These are phyloP conservation scores for Luffia ferchaultella DNA, from an alignment of 2,888 invertebrate species.

Conservation along the genomic window DNA sequence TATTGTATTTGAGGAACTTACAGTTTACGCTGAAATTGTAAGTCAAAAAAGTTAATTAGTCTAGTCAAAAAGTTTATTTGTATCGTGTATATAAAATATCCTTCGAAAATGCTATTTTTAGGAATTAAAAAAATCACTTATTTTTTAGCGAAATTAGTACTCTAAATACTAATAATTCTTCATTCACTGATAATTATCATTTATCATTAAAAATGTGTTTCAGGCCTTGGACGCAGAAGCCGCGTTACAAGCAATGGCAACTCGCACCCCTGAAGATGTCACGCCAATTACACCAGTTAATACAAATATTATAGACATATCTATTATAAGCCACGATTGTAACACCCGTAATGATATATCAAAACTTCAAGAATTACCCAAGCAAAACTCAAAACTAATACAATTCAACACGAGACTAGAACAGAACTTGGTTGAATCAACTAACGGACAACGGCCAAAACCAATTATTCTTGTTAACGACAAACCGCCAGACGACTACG, in stretches of 20 bases:
- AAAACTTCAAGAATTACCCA: slow-evolving; percentile 25
- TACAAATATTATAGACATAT: slow-evolving; percentile 36
- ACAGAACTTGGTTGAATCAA: slow-evolving; percentile 14
- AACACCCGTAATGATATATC: slow-evolving; percentile 26
- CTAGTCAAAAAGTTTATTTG: too few species aligned
- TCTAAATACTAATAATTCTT: too few species aligned
- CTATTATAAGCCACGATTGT: slow-evolving; percentile 29
- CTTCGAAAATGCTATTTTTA: too few species aligned
- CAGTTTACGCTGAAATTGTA: too few species aligned
- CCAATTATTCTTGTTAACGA: slow-evolving; percentile 54
- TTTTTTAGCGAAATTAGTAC: too few species aligned
- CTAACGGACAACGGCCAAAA: slow-evolving; percentile 25
- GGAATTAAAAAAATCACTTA: too few species aligned
- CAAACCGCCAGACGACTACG: slow-evolving; percentile 46
- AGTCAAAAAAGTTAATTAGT: too few species aligned
- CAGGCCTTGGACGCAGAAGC: slow-evolving; percentile 47
- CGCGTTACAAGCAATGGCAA: slow-evolving; percentile 25
- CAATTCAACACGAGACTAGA: slow-evolving; percentile 19
- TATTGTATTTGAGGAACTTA: too few species aligned
- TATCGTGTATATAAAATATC: too few species aligned
- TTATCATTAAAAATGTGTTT: too few species aligned
- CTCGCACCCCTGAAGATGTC: slow-evolving; percentile 23
- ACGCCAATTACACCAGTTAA: slow-evolving; percentile 26
- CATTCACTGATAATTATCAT: too few species aligned
- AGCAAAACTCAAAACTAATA: slow-evolving; percentile 27